Evolutionary conservation across 1,140 invertebrate genomes (phyloP).

Genomic region (Drosophila serrata): DNA sequence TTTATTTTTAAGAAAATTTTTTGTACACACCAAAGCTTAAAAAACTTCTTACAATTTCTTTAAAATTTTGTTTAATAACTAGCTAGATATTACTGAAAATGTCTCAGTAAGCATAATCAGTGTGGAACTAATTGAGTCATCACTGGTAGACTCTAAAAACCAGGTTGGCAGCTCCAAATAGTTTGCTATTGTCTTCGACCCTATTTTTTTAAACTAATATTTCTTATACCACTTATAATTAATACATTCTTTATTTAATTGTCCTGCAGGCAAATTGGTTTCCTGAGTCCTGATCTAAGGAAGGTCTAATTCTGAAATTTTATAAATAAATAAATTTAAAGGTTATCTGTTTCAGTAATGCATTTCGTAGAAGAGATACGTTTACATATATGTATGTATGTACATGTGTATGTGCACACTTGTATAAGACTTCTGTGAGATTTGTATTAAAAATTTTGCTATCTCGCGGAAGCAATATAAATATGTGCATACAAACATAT

Average conservation of each 20-base stretch:
- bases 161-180: constrained; percentile 4
- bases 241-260: neutral
- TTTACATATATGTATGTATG: neutral
- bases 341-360: neutral
- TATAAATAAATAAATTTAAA: neutral
- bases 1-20: too few species aligned
- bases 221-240: neutral
- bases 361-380: neutral
- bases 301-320: neutral
- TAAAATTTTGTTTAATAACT: too few species aligned
- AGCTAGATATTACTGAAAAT: too few species aligned
- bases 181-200: too few species aligned
- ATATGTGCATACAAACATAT: too few species aligned
- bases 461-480: neutral
- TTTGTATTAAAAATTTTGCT: neutral
- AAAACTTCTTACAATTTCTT: too few species aligned
- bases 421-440: neutral
- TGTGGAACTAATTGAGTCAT: too few species aligned
- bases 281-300: neutral
- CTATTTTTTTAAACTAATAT: too few species aligned
- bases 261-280: neutral
- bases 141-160: neutral
- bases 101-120: too few species aligned
- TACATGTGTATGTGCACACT: too few species aligned
- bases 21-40: too few species aligned